Conservation (phyloP, 2,888 invertebrate genomes). For the Drosophila kambysellisi region DNA sequence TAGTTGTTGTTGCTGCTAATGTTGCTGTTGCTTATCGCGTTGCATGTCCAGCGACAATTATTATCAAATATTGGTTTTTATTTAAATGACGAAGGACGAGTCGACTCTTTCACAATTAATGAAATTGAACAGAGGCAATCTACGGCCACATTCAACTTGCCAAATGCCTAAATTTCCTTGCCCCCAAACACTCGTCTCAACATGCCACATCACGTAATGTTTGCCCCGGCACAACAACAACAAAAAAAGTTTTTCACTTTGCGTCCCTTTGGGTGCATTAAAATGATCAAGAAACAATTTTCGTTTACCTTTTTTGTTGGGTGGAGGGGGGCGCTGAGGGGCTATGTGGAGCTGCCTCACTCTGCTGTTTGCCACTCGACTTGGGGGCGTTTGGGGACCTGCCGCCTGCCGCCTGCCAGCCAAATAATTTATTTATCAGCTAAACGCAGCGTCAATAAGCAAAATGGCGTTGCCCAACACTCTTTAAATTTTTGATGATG, state of each 20-base stretch:
- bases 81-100: conserved; percentile 67
- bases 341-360: conserved; percentile 22
- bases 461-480: conserved; percentile 62
- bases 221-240: conserved; percentile 33
- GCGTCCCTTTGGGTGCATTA: conserved; percentile 82
- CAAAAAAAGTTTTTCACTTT: conserved; percentile 69
- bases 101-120: conserved; percentile 73
- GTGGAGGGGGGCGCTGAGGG: conserved; percentile 28
- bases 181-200: conserved; percentile 3
- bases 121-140: conserved; percentile 54
- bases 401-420: conserved; percentile 25
- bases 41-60: conserved; percentile 77
- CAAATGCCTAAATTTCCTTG: conserved; percentile 1
- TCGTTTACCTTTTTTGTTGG: conserved; percentile 74
- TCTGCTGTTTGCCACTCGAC: conserved; percentile 3
- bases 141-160: not conserved
- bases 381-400: conserved; percentile 35
- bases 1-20: not conserved
- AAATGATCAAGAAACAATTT: conserved; percentile 85
- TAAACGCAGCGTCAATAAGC: conserved; percentile 71
- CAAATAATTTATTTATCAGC: conserved; percentile 83
- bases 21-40: conserved; percentile 47
- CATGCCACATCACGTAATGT: conserved; percentile 70
- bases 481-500: conserved; percentile 78
- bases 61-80: conserved; percentile 76